Conservation (phyloP, 2,113 vertebrate genomes). For the Benitochromis conjunctus region DNA sequence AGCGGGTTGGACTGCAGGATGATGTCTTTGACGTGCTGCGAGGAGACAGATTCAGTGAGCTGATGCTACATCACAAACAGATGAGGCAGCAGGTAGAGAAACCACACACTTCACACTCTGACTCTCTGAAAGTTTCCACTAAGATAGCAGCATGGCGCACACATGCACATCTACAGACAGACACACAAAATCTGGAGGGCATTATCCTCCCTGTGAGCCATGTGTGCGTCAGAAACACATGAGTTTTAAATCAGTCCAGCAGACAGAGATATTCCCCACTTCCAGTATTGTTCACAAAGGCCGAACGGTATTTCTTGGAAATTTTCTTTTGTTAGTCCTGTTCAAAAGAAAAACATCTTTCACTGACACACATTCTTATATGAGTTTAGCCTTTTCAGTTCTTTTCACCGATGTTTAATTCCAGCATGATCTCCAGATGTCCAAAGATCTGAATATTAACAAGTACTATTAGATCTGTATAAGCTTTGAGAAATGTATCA, state of each 20-base stretch:
- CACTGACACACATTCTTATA: not conserved
- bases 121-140: constrained; percentile 57
- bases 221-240: constrained; percentile 59
- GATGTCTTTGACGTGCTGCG: constrained; percentile 96
- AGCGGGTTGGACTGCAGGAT: constrained; percentile 97
- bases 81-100: constrained; percentile 8
- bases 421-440: not conserved
- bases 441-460: not conserved
- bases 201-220: constrained; percentile 52
- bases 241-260: constrained; percentile 52
- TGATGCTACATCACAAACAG: constrained; percentile 16
- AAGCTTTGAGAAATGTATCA: not conserved
- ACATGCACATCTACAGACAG: not conserved
- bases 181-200: constrained; percentile 48
- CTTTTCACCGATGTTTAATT: not conserved
- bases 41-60: constrained; percentile 21
- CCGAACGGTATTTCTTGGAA: constrained; percentile 17
- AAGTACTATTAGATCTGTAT: not conserved
- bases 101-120: constrained; percentile 28
- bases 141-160: not conserved
- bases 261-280: constrained; percentile 25
- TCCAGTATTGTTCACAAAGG: constrained; percentile 39
- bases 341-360: not conserved
- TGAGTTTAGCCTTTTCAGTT: not conserved
- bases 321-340: not conserved